A percentile compares a stretch with the other conserved stretches of the same genome.
phyloP scores from a whole-genome alignment of 1,140 invertebrate genomes.

The Halesus radiatus region DNA sequence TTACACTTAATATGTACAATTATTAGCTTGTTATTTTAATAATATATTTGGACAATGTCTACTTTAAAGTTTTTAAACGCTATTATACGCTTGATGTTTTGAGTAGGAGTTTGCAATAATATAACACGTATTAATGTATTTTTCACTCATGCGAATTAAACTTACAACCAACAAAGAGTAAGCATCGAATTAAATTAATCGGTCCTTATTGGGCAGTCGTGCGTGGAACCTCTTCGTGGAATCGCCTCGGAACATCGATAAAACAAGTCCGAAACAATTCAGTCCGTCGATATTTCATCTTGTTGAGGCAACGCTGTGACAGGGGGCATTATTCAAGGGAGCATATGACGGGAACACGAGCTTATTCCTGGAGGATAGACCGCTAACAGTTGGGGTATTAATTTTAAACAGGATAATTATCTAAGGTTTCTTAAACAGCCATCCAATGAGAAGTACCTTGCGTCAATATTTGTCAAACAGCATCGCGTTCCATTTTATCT shows the following conservation, averaged over 20 bases:
- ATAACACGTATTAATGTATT: not conserved
- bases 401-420: no score
- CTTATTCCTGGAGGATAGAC: not conserved
- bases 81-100: no score
- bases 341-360: not conserved
- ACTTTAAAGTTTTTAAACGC: no score
- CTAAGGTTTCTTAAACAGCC: no score
- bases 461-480: no score
- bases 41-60: no score
- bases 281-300: constrained; percentile 5
- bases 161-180: not conserved
- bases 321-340: constrained; percentile 3
- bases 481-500: no score
- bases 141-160: not conserved
- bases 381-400: no score
- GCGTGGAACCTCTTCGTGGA: not conserved
- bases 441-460: no score
- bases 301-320: constrained; percentile 7
- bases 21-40: no score
- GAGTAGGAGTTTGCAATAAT: not conserved
- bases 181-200: not conserved
- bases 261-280: constrained; percentile 2
- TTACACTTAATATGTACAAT: no score
- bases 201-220: not conserved
- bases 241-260: no score